A percentile compares a stretch with the other conserved stretches of the same genome.
Evolutionary conservation across 2,888 invertebrate species (phyloP).

Genomic region (Galerucella pusilla): DNA sequence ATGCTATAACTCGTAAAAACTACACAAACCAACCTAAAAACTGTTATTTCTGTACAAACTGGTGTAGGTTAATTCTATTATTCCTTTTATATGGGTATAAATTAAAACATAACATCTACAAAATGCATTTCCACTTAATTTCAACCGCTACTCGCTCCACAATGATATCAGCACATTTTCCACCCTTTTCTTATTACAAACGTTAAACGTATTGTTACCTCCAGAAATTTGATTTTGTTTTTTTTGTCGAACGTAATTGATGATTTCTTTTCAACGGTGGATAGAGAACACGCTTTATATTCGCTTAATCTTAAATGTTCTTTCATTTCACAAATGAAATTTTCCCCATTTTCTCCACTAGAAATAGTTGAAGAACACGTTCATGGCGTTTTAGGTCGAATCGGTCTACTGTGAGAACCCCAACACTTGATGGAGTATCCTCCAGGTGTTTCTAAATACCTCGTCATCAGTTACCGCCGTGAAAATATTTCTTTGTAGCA

Average conservation of each 20-base stretch:
- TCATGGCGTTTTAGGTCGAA: slow-evolving; percentile 6
- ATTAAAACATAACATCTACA: too few relatives aligned
- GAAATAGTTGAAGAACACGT: background rate
- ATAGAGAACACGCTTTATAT: slow-evolving; percentile 11
- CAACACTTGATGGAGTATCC: slow-evolving; percentile 44
- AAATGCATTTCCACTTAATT: too few relatives aligned
- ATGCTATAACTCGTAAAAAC: too few relatives aligned
- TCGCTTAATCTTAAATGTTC: slow-evolving; percentile 36
- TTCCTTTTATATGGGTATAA: too few relatives aligned
- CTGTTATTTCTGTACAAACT: too few relatives aligned
- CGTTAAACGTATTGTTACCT: slow-evolving; percentile 9
- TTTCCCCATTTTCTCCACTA: slow-evolving; percentile 24
- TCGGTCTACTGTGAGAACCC: slow-evolving; percentile 39
- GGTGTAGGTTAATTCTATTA: too few relatives aligned
- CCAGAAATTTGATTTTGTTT: slow-evolving; percentile 17
- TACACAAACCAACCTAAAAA: too few relatives aligned
- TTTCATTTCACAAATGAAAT: slow-evolving; percentile 35
- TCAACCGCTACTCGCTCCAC: background rate
- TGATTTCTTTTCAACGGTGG: slow-evolving; percentile 17
- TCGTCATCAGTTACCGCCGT: slow-evolving; percentile 39
- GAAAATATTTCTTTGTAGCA: slow-evolving; percentile 35
- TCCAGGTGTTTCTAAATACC: slow-evolving; percentile 44
- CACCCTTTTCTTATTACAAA: slow-evolving; percentile 1
- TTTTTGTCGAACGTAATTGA: slow-evolving; percentile 36
- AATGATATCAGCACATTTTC: slow-evolving; percentile 11